Percentiles rank a stretch among this genome's conserved stretches.
Conservation (phyloP, 1,140 invertebrate species). For the Hermatobates lingyangjiaoensis region DNA sequence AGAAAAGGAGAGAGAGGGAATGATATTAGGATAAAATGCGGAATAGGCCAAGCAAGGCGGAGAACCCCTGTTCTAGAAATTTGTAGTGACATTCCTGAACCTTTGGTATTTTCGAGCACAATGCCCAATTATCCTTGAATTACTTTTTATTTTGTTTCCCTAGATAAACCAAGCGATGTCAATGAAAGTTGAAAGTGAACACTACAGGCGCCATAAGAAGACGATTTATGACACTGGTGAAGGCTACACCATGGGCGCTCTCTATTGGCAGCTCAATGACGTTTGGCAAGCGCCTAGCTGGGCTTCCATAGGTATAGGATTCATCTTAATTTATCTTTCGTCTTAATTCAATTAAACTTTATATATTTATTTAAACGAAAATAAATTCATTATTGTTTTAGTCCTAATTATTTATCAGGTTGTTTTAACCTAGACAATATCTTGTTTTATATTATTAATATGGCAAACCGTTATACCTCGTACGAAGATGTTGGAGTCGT, state of each 20-base stretch:
- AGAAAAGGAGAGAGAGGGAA: too few relatives aligned
- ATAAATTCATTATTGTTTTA: background rate
- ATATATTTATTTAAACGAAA: background rate
- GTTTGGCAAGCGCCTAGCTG: slow-evolving; percentile 95
- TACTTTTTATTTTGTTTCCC: too few relatives aligned
- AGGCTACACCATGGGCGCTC: slow-evolving; percentile 78
- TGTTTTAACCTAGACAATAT: background rate
- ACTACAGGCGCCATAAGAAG: slow-evolving; percentile 51
- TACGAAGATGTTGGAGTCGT: too few relatives aligned
- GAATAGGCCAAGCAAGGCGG: too few relatives aligned
- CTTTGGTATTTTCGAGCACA: too few relatives aligned
- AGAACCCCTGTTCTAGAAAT: too few relatives aligned
- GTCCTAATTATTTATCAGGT: background rate
- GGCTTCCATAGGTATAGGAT: slow-evolving; percentile 60
- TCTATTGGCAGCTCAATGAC: slow-evolving; percentile 99
- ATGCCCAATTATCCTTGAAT: too few relatives aligned
- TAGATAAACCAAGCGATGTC: slow-evolving; percentile 74
- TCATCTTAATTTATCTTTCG: background rate
- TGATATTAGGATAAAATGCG: too few relatives aligned
- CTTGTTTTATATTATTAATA: background rate
- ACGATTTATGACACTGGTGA: slow-evolving; percentile 35
- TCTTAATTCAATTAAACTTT: background rate
- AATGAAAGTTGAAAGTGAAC: slow-evolving; percentile 72
- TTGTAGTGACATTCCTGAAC: too few relatives aligned
- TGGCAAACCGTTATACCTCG: background rate